Evolutionary conservation across 1,140 invertebrate genomes (phyloP), one percentile per base, ranked within the genome.

Genomic region (Octopus sinensis): DNA sequence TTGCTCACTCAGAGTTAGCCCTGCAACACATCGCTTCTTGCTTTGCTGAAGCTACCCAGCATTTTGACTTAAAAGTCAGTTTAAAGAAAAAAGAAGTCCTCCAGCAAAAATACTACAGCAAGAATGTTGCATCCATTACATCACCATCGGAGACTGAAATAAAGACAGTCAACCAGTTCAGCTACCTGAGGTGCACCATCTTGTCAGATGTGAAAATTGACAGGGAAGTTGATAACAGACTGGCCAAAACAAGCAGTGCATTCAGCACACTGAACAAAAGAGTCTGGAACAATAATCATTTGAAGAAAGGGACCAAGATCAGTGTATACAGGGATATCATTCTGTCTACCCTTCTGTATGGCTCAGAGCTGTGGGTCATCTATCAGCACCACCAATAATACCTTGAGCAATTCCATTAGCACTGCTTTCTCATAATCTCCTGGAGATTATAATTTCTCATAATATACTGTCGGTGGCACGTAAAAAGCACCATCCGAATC

Each of bases 281-380:
- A 4, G 76, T 82, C 54, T 82, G 52, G 53, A 79, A 82, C 30
- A 82, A 80, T 79, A 80, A 76, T 13, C 4, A n/a, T 51, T 12
- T 82, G 23, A 80, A 80, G 56, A 82, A 54, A n/a, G 43, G 62
- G 30, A 80, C 82, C 17, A 82, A 79, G 54, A 76, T 82, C 17
- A 80, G 43, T 10, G 79, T 82, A 6, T 80, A 80, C 79, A 82
- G 68, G 54, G 82, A 78, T 52, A 56, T 76, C 53, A 73, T 82
- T 12, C 79, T 82, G 17, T 2, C 56, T 17, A 62, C 56, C 56
- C 56, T 62, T 17, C 4, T 62, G 56, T 62, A 62, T 17, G 56
- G 56, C 56, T 62, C 56, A 17, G 56, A 62, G 56, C 17, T 17
- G 4, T 62, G 56, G 17, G 56, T 17, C 1, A 62, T 62, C 17